Evolutionary conservation across 1,140 invertebrate genomes (phyloP), one percentile per base, ranked within the genome.

Genomic region (Hestina assimilis): DNA sequence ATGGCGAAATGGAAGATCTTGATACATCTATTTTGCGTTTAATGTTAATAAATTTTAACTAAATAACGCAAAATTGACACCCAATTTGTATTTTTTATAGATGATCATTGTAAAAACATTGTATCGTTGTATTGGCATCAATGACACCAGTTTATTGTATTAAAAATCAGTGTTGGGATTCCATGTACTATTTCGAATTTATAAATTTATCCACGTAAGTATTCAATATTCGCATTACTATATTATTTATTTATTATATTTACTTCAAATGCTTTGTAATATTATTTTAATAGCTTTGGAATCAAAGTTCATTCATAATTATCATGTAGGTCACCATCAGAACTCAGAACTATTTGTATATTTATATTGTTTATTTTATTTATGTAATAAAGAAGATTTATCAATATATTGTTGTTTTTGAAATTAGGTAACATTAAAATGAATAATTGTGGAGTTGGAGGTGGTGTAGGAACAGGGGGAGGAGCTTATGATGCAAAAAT

Each of bases 401-500:
- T 17, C 6, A 28, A 55, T 35, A 6, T 17, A 12, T 17, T 35
- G 12, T 42, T 7, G 17, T 33, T 29, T 23, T n/a, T n/a, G n/a
- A n/a, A n/a, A n/a, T 31, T 28, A 54, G 51, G 40, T 54, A 54
- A 54, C 28, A 55, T 48, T 64, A 74, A 57, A 60, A 85, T 84
- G 80, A 87, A 87, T 72, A 87, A 85, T 53, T 79, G 73, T 66
- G 72, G 73, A 59, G 70, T 74, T 47, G 77, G 69, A 26, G 67
- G 69, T 26, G 70, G 72, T 23, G 62, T 76, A 40, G 72, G 69
- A 43, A 64, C 66, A 17, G 69, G 61, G 41, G 75, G 73, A 50
- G 89, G 86, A 9, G 67, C 90, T 17, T 94, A 93, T 76, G 94
- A 96, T 89, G 94, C 96, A 72, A 98, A 98, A 91, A 99, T 99